phyloP scores from a whole-genome alignment of 2,888 invertebrate genomes.

The Idaea aversata region DNA sequence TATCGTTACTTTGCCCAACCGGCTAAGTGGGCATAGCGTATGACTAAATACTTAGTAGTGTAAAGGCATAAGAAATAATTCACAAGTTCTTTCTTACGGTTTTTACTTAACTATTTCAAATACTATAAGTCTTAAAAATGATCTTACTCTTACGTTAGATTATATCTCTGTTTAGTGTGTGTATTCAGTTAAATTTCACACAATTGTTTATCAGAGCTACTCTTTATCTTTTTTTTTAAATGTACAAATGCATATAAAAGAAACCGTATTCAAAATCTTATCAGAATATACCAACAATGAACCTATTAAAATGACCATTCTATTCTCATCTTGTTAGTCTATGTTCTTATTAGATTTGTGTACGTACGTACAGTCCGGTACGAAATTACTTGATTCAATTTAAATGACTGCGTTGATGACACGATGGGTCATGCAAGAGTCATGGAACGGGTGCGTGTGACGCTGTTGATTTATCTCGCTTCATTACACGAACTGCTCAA shows the following conservation, averaged over 20 bases:
- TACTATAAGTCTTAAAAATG: no score
- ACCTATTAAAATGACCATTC: constrained; percentile 28
- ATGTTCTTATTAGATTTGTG: constrained; percentile 28
- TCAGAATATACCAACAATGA: neutral
- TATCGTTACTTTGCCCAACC: neutral
- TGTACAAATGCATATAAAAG: neutral
- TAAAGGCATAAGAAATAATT: no score
- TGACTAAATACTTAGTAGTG: no score
- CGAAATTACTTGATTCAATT: constrained; percentile 35
- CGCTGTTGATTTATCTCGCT: constrained; percentile 67
- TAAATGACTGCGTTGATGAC: constrained; percentile 27
- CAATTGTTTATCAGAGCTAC: neutral
- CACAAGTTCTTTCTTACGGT: no score
- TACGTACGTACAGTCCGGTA: constrained; percentile 21
- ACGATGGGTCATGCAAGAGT: constrained; percentile 39
- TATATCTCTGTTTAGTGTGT: no score
- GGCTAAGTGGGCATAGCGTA: no score
- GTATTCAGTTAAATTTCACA: neutral
- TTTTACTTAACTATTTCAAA: no score
- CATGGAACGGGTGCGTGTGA: constrained; percentile 60
- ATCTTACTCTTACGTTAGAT: no score
- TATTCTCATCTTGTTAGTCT: constrained; percentile 29
- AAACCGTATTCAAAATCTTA: neutral
- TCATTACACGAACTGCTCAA: constrained; percentile 65
- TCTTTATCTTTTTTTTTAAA: neutral